phyloP scores from a whole-genome alignment of 2,113 vertebrate genomes.

The Thryonomys swinderianus region DNA sequence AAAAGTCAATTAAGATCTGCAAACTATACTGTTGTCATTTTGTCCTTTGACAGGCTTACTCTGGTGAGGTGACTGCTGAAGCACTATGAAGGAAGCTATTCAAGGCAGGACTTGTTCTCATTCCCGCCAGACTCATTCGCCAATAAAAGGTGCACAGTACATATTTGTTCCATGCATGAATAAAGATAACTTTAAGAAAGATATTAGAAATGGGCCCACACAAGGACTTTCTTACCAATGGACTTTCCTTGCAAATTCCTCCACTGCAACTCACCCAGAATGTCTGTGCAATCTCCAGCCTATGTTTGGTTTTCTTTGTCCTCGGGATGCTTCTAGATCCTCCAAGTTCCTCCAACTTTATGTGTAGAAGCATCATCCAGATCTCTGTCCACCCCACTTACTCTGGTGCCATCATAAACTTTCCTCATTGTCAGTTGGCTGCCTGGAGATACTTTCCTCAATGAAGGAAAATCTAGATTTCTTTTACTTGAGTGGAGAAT shows the following conservation, averaged over 20 bases:
- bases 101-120: background rate
- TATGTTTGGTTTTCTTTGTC: background rate
- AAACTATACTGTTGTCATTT: background rate
- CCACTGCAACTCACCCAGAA: background rate
- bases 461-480: background rate
- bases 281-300: background rate
- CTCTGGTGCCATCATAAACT: background rate
- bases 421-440: background rate
- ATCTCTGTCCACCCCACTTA: background rate
- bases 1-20: background rate
- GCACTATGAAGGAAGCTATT: background rate
- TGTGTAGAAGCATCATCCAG: background rate
- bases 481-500: background rate
- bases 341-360: background rate
- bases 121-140: background rate
- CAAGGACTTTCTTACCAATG: background rate
- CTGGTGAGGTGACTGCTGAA: background rate
- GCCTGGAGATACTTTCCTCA: background rate
- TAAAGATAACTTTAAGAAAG: background rate
- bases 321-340: background rate
- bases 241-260: background rate
- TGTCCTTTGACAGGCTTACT: background rate
- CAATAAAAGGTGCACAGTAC: background rate
- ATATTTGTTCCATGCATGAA: background rate
- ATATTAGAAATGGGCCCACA: background rate